Base-by-base conservation (phyloP, 2,797 vertebrate species). In the Pitangus sulphuratus region DNA sequence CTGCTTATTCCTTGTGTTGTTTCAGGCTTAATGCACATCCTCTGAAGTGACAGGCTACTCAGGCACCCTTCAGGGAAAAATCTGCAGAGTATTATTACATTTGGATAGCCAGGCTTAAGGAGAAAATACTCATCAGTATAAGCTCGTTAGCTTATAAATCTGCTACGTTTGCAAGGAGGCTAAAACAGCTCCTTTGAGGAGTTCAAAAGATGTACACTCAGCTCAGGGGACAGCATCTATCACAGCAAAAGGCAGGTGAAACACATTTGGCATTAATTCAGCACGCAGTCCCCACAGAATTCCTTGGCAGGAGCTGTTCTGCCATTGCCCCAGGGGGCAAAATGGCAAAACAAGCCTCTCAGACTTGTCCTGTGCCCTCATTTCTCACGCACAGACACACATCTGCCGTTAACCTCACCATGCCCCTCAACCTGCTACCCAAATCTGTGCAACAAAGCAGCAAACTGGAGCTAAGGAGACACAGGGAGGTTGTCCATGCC, bases 1-100 rank as follows among this genome's bases (percentile, higher is more conserved):
- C 93, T 95, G 95, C 77, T 95, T 82, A 84, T 95, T 95, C 87
- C 94, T 77, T 84, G 80, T 71, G 85, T 84, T 88, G 77, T 82
- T 95, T 88, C 87, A 92, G 66, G 81, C 70, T 72, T 94, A 50
- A 74, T 51, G 64, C 66, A 53, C 70, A 76, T 72, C 77, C 93
- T 94, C 85, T 12, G 1, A 96, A 95, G 89, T 76, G 87, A 97
- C 85, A 96, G 80, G 70, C 71, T 93, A 93, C 64, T 77, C 77
- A 62, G 85, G 68, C 90, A 93, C 47, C 88, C 96, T 94, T 94
- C 72, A 94, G 92, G 87, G 84, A 68, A 81, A 92, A 94, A 85
- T 83, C 89, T 85, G 72, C 37, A 33, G 50, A 90, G 50, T 51
- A 89, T 91, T 95, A 91, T 60, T 93, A 56, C 28, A 19, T 91